Base-by-base conservation (phyloP, 2,113 vertebrate species). In the Meleagris gallopavo region DNA sequence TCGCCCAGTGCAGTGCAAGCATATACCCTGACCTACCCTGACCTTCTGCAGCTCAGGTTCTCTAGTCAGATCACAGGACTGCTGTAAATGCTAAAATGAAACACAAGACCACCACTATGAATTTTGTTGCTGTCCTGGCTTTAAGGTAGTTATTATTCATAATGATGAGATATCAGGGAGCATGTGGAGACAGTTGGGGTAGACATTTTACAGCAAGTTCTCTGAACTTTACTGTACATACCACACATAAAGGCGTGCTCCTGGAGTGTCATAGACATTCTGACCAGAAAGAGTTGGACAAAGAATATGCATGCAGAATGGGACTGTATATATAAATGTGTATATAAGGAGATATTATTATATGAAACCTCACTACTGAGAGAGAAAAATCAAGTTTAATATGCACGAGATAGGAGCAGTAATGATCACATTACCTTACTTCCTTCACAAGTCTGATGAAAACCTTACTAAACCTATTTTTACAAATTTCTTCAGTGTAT, bases 21-120 rank as follows among this genome's bases (percentile, higher is more conserved):
- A 34, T 30, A 11, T 27, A 48, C 2, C 10, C 6, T 95, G 32
- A 84, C 45, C 75, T 27, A 48, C 2, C 10, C 6, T 95, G 32
- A 84, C 45, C 75, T 96, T 94, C 34, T 40, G 87, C 6, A 70
- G 2, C 32, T 27, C 43, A n/a, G 43, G 34, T 21, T 60, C 29
- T 52, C 29, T 34, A 88, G 27, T 70, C 72, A 90, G 58, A 48
- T 70, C 70, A 57, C 60, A 80, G 13, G 54, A 29, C 19, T 86
- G 15, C 4, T 75, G n/a, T 88, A 95, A 93, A 86, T 36, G 67
- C 21, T 70, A 91, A 97, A 95, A 95, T 65, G 55, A 95, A 95
- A 52, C 50, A 36, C 36, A 95, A 80, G 80, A 60, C 55, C 38
- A 95, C 76, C 52, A 62, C 55, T 90, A 40, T 64, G 38, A 90